Base-by-base conservation (phyloP, 2,888 invertebrate genomes). In the Brachyptera risi region DNA sequence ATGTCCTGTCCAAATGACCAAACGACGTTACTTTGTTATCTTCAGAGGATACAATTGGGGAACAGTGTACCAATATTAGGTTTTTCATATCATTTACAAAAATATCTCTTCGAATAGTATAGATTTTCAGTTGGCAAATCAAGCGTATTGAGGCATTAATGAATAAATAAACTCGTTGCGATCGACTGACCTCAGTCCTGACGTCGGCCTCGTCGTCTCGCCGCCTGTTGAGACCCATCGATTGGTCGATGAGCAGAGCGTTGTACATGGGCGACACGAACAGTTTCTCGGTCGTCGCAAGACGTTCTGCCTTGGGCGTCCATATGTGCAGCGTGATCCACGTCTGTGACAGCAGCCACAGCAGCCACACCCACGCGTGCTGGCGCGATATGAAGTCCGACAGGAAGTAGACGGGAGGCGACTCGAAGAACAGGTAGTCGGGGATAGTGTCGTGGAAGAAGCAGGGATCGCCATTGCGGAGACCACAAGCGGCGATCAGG, bases 241-340 rank as follows among this genome's bases (percentile, higher is more conserved):
- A 90, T 72, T 92, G 93, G 71, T 95, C 95, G 59, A 95, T 82
- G 17, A 96, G 75, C 1, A 88, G 80, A 0, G 90, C 86, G 70
- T 86, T 85, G 75, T 92, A 96, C 84, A 91, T 88, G 1, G 92
- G 90, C 64, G 84, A 83, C 3, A 89, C 83, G 72, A 93, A 96
- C 44, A 96, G 76, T 72, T 86, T 88, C 71, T 94, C 93, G 0
- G 92, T 89, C 38, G 86, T 82, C 0, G 93, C 91, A 66, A 96
- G 82, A 67, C 90, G 83, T 72, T 92, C 92, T 68, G 88, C 88
- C 61, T 83, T 83, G 1, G 92, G 91, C 58, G 80, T 81, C 95
- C 95, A 96, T 58, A 92, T 82, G 73, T 96, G 94, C 58, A 86
- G 74, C 1, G 91, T 88, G 35, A 93, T 85, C 92, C 95, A 95